A percentile compares a stretch with the other conserved stretches of the same genome.
Evolutionary conservation across 2,888 invertebrate genomes (phyloP).

Genomic region (Lasioglossum morio): DNA sequence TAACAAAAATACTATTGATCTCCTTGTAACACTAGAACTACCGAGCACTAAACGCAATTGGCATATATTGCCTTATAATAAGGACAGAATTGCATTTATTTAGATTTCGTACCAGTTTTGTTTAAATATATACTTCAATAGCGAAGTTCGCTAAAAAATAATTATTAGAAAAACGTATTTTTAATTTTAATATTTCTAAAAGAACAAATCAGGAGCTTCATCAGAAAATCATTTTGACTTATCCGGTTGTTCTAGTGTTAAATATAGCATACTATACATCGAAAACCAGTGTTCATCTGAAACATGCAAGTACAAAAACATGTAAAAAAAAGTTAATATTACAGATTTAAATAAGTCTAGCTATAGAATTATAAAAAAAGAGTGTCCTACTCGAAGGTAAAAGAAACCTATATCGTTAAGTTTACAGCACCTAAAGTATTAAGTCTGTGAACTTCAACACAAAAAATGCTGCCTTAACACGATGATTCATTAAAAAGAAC

Average conservation of each 20-base stretch:
- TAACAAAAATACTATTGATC: neutral
- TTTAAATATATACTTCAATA: no score
- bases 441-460: neutral
- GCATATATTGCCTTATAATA: no score
- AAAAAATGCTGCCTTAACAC: neutral
- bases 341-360: neutral
- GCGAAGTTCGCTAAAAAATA: no score
- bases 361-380: neutral
- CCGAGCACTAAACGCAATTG: no score
- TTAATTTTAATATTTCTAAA: no score
- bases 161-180: no score
- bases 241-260: neutral
- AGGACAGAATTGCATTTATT: no score
- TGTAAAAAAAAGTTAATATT: neutral
- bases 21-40: neutral
- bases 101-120: no score
- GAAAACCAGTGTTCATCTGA: neutral
- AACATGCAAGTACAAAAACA: neutral
- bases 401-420: neutral
- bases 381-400: neutral
- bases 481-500: neutral
- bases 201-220: no score
- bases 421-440: neutral
- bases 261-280: neutral
- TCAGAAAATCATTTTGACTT: no score